Base-by-base conservation (phyloP, 2,888 invertebrate species). In the Yponomeuta sedellus region DNA sequence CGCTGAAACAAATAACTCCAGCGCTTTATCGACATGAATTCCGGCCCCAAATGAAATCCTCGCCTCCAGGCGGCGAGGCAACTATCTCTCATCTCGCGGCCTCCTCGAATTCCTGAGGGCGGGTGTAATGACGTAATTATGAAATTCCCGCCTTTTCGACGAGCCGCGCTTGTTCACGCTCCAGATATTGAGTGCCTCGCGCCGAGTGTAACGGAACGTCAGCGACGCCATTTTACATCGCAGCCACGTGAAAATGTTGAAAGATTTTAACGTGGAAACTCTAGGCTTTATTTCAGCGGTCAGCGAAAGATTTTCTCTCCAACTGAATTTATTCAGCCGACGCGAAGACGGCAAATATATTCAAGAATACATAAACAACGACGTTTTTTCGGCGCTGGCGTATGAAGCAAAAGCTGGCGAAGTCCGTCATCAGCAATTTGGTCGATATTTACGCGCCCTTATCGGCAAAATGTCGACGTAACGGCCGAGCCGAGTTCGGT, bases 101-200 rank as follows among this genome's bases (percentile, higher is more conserved):
- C 68, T 69, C 68, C 69, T 65, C 69, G 69, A 69, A 69, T 64
- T 69, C 71, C 66, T 44, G 70, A 57, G 68, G 52, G 72, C 71
- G 78, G 78, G 77, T 79, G 77, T 79, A 78, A 82, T 77, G 75
- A 71, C 71, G 77, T 82, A 83, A 84, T 86, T 84, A 86, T 82
- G 77, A 81, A 83, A 85, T 85, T 80, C 80, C 77, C 77, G 67
- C 73, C 71, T 70, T 74, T 73, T 69, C 40, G 12, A 34, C 66
- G 67, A 65, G 62, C 66, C 39, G 34, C 20, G 44, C 64, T 63
- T 34, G 66, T 61, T 61, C 61, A 59, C 65, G 68, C 69, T 64
- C 64, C 56, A 65, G 62, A 66, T 68, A 69, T 67, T 64, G 65
- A 65, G 65, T 64, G 56, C 19, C 56, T 56, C n/a, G 64, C 25